phyloP scores from a whole-genome alignment of 2,113 vertebrate species.

The Neotoma lepida region DNA sequence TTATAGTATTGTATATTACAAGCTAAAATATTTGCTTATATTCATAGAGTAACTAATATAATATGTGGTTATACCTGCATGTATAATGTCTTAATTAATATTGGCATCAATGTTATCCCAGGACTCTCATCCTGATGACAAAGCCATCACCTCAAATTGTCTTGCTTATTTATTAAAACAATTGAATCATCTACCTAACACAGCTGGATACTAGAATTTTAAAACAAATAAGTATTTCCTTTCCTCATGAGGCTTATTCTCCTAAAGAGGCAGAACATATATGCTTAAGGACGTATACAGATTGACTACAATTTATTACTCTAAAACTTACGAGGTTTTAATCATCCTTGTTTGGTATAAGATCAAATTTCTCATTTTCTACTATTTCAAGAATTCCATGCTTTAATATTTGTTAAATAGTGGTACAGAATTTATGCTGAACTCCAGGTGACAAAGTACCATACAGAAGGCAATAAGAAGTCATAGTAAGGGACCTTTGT shows the following conservation, averaged over 20 bases:
- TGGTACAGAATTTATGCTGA: background rate
- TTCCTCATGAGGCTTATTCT: background rate
- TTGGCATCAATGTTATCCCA: background rate
- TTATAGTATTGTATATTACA: background rate
- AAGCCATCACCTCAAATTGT: background rate
- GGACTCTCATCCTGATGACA: background rate
- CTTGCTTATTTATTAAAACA: conserved; percentile 32
- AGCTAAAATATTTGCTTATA: background rate
- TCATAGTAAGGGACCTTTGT: background rate
- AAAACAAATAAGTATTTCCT: background rate
- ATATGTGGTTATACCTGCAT: background rate
- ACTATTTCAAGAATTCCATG: background rate
- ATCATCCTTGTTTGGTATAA: background rate
- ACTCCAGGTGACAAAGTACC: background rate
- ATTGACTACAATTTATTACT: background rate
- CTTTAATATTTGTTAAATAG: background rate
- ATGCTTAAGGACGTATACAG: background rate
- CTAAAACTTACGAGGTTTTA: background rate
- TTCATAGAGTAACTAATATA: background rate
- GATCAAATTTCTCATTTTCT: conserved; percentile 28
- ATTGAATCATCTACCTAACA: background rate
- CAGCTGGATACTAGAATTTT: background rate
- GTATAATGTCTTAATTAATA: background rate
- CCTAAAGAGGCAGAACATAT: background rate
- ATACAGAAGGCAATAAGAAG: background rate